These are phyloP conservation scores for Cactoblastis cactorum DNA, from an alignment of 2,888 invertebrate genomes.

Conservation along the genomic window DNA sequence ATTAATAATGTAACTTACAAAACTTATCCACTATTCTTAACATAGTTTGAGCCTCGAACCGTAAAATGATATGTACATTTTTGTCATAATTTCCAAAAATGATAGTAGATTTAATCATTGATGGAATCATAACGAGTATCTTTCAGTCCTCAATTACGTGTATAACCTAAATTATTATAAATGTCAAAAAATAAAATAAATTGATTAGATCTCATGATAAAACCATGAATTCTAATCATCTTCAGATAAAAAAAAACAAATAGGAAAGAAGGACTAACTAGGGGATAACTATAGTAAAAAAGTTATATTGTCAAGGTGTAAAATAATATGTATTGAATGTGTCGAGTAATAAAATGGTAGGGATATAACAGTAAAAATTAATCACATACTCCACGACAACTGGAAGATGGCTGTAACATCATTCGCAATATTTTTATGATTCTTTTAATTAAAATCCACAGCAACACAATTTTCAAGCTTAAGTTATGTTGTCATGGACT, in stretches of 20 bases:
- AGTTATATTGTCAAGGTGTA: slow-evolving; percentile 21
- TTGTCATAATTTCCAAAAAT: slow-evolving; percentile 28
- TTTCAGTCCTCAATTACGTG: slow-evolving; percentile 48
- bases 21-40: slow-evolving; percentile 49
- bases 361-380: not conserved
- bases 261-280: slow-evolving; percentile 33
- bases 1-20: slow-evolving; percentile 29
- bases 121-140: slow-evolving; percentile 37
- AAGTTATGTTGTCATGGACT: not conserved
- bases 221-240: slow-evolving; percentile 34
- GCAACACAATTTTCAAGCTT: not conserved
- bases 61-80: slow-evolving; percentile 55
- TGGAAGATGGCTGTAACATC: not conserved
- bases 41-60: slow-evolving; percentile 53
- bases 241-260: slow-evolving; percentile 33
- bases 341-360: slow-evolving; percentile 4
- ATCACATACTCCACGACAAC: not conserved
- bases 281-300: slow-evolving; percentile 19
- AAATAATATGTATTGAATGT: slow-evolving; percentile 10
- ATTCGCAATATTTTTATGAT: not conserved
- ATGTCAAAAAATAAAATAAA: slow-evolving; percentile 62
- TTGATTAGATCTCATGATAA: slow-evolving; percentile 41
- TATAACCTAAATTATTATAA: slow-evolving; percentile 46
- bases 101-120: slow-evolving; percentile 20
- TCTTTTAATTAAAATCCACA: too few relatives aligned